Evolutionary conservation across 2,888 invertebrate genomes (phyloP).

Genomic region (Arge pagana): DNA sequence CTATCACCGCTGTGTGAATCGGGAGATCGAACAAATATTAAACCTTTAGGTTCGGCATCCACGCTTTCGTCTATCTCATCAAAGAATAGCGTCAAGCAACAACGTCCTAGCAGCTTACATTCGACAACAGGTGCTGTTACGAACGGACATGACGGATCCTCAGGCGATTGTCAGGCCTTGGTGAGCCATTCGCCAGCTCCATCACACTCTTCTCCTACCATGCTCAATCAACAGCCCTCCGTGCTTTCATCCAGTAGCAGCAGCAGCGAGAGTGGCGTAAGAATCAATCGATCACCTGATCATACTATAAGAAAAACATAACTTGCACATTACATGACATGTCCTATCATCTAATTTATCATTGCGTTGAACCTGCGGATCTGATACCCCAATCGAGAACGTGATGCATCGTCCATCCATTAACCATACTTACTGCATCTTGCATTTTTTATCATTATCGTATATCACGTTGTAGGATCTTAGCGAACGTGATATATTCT

Average conservation of each 20-base stretch:
- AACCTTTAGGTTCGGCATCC: conserved; percentile 40
- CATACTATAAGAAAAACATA: too few relatives aligned
- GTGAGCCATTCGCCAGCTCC: conserved; percentile 37
- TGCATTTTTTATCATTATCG: conserved; percentile 8
- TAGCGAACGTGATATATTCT: conserved; percentile 69
- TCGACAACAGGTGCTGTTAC: conserved; percentile 29
- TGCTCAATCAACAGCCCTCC: conserved; percentile 49
- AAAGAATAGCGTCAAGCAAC: conserved; percentile 42
- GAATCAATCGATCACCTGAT: too few relatives aligned
- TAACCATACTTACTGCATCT: too few relatives aligned
- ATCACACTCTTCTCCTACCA: conserved; percentile 43
- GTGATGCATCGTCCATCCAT: too few relatives aligned
- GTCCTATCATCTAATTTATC: too few relatives aligned
- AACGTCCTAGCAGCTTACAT: conserved; percentile 28
- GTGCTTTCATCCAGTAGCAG: conserved; percentile 51
- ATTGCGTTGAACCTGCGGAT: too few relatives aligned
- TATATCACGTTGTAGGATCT: conserved; percentile 60
- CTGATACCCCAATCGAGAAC: too few relatives aligned
- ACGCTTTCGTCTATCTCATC: conserved; percentile 42
- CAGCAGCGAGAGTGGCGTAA: conserved; percentile 57
- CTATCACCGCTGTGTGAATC: conserved; percentile 42
- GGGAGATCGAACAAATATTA: conserved; percentile 39
- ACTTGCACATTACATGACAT: too few relatives aligned
- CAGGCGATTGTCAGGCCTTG: conserved; percentile 37
- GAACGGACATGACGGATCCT: conserved; percentile 28